These are phyloP conservation scores for Cyanoramphus novaezelandiae DNA, from an alignment of 2,113 vertebrate genomes.

Conservation along the genomic window DNA sequence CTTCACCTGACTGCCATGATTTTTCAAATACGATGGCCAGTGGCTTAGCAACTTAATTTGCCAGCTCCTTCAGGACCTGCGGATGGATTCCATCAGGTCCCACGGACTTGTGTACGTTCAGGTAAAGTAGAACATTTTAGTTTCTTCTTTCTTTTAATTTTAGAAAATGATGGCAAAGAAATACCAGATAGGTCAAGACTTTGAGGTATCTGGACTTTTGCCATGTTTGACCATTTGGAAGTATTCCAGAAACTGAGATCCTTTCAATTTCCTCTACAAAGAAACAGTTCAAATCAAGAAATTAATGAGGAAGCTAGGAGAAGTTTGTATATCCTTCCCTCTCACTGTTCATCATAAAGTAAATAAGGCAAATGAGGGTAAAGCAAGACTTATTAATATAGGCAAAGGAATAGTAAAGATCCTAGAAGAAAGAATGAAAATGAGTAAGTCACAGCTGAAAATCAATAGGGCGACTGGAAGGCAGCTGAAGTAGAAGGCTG, in stretches of 20 bases:
- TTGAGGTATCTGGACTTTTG: background rate
- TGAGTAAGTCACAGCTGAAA: background rate
- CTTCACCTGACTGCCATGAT: too few relatives aligned
- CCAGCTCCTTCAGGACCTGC: too few relatives aligned
- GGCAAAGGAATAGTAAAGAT: background rate
- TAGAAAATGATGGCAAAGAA: background rate
- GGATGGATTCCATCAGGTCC: too few relatives aligned
- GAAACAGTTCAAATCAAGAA: background rate
- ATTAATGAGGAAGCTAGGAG: background rate
- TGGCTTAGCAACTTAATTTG: too few relatives aligned
- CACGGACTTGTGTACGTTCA: too few relatives aligned
- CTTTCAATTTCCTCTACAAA: background rate
- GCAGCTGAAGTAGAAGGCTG: conserved; percentile 3
- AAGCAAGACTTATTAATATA: background rate
- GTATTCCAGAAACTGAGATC: background rate
- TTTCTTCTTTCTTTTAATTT: background rate
- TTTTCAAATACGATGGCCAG: too few relatives aligned
- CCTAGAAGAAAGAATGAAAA: background rate
- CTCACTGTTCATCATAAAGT: background rate
- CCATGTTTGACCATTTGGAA: background rate
- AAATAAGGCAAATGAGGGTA: background rate
- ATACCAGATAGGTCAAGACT: background rate
- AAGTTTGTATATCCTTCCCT: background rate
- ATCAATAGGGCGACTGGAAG: background rate
- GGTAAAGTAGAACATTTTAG: background rate